Evolutionary conservation across 2,113 vertebrate species (phyloP).

Genomic region (Xiphorhynchus elegans): DNA sequence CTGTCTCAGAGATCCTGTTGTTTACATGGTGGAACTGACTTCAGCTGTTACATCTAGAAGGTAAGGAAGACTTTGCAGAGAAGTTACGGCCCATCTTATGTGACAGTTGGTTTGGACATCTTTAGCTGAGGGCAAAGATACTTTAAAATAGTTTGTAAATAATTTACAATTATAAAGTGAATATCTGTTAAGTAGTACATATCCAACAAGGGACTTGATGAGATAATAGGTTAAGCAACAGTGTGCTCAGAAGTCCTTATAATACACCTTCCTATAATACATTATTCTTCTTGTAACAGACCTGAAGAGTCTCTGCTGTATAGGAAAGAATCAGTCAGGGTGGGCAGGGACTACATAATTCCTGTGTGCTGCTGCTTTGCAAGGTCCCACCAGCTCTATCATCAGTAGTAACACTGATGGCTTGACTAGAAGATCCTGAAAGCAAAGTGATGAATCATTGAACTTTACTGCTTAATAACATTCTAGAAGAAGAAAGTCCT

Average conservation of each 20-base stretch:
- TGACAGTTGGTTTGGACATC: not conserved
- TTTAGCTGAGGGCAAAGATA: not conserved
- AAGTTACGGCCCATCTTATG: not conserved
- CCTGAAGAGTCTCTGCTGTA: not conserved
- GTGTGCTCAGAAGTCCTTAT: not conserved
- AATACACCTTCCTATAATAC: not conserved
- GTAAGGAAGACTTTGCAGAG: not conserved
- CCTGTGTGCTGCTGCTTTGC: not conserved
- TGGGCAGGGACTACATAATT: rapidly evolving
- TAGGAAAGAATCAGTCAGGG: not conserved
- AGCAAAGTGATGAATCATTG: not conserved
- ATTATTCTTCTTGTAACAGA: too few species aligned
- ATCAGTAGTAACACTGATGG: not conserved
- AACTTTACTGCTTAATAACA: slow-evolving; percentile 1
- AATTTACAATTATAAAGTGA: not conserved
- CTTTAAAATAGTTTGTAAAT: not conserved
- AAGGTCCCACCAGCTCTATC: not conserved
- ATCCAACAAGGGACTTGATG: not conserved
- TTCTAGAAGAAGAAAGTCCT: not conserved
- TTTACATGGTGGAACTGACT: not conserved
- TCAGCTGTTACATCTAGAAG: not conserved
- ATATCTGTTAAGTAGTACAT: not conserved
- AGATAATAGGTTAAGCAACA: not conserved
- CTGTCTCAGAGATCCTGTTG: not conserved
- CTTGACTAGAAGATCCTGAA: not conserved